Conservation (phyloP, 2,888 invertebrate species). For the Heliconius hortense region DNA sequence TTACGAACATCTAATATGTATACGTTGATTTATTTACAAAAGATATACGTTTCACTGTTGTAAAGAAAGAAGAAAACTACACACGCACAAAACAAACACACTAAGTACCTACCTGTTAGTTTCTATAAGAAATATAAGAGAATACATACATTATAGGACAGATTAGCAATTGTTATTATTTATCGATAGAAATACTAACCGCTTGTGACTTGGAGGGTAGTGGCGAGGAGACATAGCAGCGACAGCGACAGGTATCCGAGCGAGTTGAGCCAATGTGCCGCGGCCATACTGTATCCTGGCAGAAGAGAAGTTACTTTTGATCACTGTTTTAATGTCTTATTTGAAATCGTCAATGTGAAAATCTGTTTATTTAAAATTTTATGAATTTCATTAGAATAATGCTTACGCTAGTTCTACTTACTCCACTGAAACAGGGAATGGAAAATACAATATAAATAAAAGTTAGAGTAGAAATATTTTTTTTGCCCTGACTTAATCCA, state of each 20-base stretch:
- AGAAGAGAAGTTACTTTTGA: background rate
- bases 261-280: conserved; percentile 91
- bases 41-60: background rate
- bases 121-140: background rate
- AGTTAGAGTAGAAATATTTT: no score
- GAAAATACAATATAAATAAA: no score
- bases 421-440: no score
- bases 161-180: conserved; percentile 20
- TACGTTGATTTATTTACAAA: background rate
- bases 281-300: conserved; percentile 92
- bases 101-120: background rate
- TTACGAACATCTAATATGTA: background rate
- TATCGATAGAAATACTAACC: conserved; percentile 79
- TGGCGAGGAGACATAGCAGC: conserved; percentile 87
- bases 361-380: no score
- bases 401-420: no score
- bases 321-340: background rate
- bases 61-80: background rate
- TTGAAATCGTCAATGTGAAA: background rate
- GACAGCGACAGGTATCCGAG: conserved; percentile 89
- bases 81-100: background rate
- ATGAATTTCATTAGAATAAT: no score
- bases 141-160: conserved; percentile 25
- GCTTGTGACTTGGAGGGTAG: conserved; percentile 89
- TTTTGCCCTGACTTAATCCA: no score